These are phyloP conservation scores for Lumbricus terrestris DNA, from an alignment of 2,888 invertebrate genomes.

Conservation along the genomic window DNA sequence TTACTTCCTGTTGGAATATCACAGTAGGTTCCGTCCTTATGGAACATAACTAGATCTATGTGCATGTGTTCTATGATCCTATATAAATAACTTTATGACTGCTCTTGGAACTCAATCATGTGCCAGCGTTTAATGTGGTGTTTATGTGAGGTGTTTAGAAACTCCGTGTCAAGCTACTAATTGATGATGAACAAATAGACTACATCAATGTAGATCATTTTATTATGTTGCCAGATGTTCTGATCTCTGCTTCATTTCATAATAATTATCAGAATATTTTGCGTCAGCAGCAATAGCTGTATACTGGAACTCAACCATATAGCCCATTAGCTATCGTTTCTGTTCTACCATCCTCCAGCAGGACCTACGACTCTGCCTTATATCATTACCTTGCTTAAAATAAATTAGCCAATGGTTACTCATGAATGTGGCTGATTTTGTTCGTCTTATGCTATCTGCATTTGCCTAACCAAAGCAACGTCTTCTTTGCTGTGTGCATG, in stretches of 20 bases:
- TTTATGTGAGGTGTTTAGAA: not conserved
- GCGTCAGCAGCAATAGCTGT: not conserved
- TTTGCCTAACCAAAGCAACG: not conserved
- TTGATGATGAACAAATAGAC: not conserved
- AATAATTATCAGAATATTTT: no score
- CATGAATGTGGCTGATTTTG: no score
- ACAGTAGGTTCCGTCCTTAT: not conserved
- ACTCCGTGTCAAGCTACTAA: not conserved
- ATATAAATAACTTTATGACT: not conserved
- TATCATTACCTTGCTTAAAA: not conserved
- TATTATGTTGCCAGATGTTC: not conserved
- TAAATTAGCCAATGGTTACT: not conserved
- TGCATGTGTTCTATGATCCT: not conserved
- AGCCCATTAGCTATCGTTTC: not conserved
- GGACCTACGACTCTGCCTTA: not conserved
- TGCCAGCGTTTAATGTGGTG: not conserved
- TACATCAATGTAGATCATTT: no score
- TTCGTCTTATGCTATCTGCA: no score
- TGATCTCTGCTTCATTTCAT: not conserved
- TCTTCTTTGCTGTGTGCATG: not conserved
- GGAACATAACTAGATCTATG: not conserved
- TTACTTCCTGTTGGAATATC: slow-evolving; percentile 19
- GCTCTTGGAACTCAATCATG: not conserved
- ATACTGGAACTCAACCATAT: not conserved
- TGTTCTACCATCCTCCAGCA: not conserved